Evolutionary conservation across 2,797 vertebrate genomes (phyloP).

Genomic region (Melanotaenia boesemani): DNA sequence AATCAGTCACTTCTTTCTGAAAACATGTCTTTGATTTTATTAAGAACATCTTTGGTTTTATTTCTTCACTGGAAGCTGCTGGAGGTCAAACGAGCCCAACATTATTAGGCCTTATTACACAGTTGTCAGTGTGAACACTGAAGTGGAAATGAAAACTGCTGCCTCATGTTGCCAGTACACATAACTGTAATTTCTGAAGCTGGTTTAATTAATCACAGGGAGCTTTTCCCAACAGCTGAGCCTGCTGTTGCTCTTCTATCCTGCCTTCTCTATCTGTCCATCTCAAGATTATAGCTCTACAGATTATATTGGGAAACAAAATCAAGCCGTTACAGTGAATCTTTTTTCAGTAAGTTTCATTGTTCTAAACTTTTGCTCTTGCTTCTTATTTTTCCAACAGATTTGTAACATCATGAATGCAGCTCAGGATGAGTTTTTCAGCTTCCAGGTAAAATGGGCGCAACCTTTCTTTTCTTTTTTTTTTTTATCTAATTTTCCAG

Average conservation of each 20-base stretch:
- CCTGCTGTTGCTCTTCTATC: conserved; percentile 29
- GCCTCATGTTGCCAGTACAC: conserved; percentile 53
- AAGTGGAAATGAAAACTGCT: conserved; percentile 65
- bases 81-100: conserved; percentile 57
- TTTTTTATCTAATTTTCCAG: no score
- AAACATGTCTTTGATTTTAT: no score
- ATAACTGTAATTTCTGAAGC: conserved; percentile 67
- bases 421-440: conserved; percentile 85
- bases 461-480: not conserved
- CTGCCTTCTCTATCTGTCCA: conserved; percentile 40
- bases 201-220: conserved; percentile 67
- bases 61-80: conserved; percentile 16
- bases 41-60: not conserved
- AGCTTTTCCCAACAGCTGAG: conserved; percentile 43
- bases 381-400: conserved; percentile 65
- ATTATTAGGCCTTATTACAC: conserved; percentile 65
- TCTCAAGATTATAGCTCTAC: conserved; percentile 10
- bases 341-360: no score
- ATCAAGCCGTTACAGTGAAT: no score
- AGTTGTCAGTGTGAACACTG: conserved; percentile 65
- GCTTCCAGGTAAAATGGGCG: conserved; percentile 84
- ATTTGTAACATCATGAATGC: conserved; percentile 95
- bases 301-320: not conserved
- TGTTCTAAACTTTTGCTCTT: not conserved
- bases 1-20: no score